Base-by-base conservation (phyloP, 2,797 vertebrate species). In the Characodon lateralis region DNA sequence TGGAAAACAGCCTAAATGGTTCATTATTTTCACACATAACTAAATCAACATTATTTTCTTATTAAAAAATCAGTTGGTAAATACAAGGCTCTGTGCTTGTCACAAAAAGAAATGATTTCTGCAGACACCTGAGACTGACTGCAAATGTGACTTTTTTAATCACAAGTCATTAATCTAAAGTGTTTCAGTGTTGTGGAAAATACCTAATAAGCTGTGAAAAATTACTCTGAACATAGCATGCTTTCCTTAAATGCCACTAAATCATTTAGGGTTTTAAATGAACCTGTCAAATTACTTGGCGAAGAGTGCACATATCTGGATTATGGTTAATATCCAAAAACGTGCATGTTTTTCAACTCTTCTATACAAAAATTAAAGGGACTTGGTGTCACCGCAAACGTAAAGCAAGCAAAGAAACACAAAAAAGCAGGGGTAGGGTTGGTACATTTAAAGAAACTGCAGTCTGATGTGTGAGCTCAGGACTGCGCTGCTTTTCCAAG, bases 401-500 rank as follows among this genome's bases (percentile, higher is more conserved):
- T 61, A 16, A 26, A 69, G 78, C 69, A 14, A 82, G 88, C 79
- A 85, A 35, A 83, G 74, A 26, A 53, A 83, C 75, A 66, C 87
- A 73, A 51, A 88, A 85, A 83, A 84, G 51, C 5, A 16, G n/a
- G 66, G 41, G 53, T 7, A 22, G 53, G 53, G n/a, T 69, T n/a
- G 66, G 43, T 72, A 16, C 70, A 85, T 80, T 80, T 80, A 22
- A 78, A 91, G 90, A 83, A 89, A 92, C 83, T 83, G 84, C 84
- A 74, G 79, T 76, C 86, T 88, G 88, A 91, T 89, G 79, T 83
- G 85, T 88, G 84, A 93, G 83, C 83, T 83, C 85, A 87, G 82
- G 84, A 87, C 85, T 82, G 86, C 43, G 61, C 71, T 69, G 85
- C 68, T 81, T 83, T 90, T 91, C 85, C 66, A 79, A 92, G 88